These are phyloP conservation scores for Thunnus albacares DNA, from an alignment of 2,797 vertebrate genomes.

Conservation along the genomic window DNA sequence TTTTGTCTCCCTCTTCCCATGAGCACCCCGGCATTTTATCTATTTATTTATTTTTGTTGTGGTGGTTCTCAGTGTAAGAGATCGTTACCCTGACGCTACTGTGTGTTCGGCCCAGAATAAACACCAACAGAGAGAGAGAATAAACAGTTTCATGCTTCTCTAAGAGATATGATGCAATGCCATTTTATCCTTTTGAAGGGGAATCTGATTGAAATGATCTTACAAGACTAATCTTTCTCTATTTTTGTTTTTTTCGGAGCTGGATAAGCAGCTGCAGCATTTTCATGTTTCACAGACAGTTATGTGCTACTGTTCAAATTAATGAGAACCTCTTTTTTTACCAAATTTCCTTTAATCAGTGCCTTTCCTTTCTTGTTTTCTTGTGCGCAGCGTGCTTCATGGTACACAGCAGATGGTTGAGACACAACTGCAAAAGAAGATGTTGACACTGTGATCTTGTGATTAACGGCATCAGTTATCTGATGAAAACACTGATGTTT, in stretches of 20 bases:
- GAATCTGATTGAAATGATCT: constrained; percentile 59
- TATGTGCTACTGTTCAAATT: constrained; percentile 46
- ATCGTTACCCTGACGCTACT: constrained; percentile 9
- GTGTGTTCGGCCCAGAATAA: constrained; percentile 2
- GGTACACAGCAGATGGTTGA: constrained; percentile 47
- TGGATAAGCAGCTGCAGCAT: constrained; percentile 49
- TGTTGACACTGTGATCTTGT: constrained; percentile 57
- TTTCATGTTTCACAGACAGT: constrained; percentile 26
- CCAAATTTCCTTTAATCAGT: constrained; percentile 61
- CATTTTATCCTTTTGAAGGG: constrained; percentile 33
- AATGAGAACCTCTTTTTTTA: constrained; percentile 46
- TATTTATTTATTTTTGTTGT: constrained; percentile 39
- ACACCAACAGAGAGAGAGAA: constrained; percentile 1
- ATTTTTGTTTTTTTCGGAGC: constrained; percentile 14
- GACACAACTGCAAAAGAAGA: constrained; percentile 42
- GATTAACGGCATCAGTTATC: constrained; percentile 57
- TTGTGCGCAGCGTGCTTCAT: constrained; percentile 1
- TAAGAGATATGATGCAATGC: constrained; percentile 40
- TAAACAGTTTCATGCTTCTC: constrained; percentile 23
- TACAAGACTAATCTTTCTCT: constrained; percentile 36
- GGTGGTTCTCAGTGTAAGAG: constrained; percentile 16
- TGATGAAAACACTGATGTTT: constrained; percentile 46
- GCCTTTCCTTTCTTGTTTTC: constrained; percentile 50
- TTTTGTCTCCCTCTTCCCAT: constrained; percentile 11
- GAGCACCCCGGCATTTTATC: constrained; percentile 33